Base-by-base conservation (phyloP, 2,797 vertebrate species). In the Gymnopithys bicolor region DNA sequence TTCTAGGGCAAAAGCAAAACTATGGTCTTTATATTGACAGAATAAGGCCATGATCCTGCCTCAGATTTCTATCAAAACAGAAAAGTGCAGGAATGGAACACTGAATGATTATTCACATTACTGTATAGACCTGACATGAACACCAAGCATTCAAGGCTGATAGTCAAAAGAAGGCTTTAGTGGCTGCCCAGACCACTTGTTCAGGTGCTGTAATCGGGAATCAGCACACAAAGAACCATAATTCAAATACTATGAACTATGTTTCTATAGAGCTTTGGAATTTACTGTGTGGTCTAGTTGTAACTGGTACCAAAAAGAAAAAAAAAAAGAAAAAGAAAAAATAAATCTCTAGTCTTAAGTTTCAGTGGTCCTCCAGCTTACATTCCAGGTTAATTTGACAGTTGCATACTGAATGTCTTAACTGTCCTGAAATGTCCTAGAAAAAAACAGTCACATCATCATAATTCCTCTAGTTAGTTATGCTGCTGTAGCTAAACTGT, bases 1-100 rank as follows among this genome's bases (percentile, higher is more conserved):
- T 92, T 86, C 52, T 69, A 91, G 58, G 62, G 35, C n/a, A 86
- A 96, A 95, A 81, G 32, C 11, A 89, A 89, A 95, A 71, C 84
- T 89, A 5, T 32, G 43, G 53, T 80, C 73, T 60, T 87, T 86
- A 59, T 11, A 30, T 3, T 93, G 93, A 96, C 88, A 96, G 92
- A 96, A 92, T 91, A 69, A 86, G 90, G 92, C 15, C 83, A 53
- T 21, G 55, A 55, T 79, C 68, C 66, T 71, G 37, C 55, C 43
- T 55, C 39, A 67, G 94, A 92, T 73, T 94, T 94, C 48, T 22
- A 52, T 41, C 53, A 85, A 89, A 94, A 87, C 15, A 46, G 49
- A 43, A 75, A 79, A 86, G 5, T 73, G 32, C 28, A 19, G 52
- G 37, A 80, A 69, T 35, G 8, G 43, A 86, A 56, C 14, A 24